Evolutionary conservation across 1,140 invertebrate genomes (phyloP).

Genomic region (Drosophila nikananu): DNA sequence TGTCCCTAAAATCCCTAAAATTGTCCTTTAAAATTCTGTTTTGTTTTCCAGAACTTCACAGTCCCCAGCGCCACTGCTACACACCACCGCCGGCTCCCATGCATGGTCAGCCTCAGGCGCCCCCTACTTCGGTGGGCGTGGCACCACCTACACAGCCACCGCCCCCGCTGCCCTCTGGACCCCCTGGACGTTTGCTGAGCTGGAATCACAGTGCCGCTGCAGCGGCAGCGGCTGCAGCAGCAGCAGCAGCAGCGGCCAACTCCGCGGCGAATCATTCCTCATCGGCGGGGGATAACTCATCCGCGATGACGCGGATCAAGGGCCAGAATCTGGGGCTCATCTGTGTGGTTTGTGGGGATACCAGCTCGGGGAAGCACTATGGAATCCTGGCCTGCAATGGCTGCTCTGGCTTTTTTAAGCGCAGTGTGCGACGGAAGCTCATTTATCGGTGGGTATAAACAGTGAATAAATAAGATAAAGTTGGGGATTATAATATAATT

Average conservation of each 20-base stretch:
- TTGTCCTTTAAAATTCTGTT: not conserved
- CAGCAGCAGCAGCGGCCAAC: conserved; percentile 56
- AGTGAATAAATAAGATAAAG: not conserved
- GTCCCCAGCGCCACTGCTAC: conserved; percentile 61
- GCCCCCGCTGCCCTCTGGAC: conserved; percentile 15
- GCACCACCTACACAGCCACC: conserved; percentile 16
- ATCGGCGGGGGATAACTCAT: conserved; percentile 28
- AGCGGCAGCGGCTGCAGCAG: conserved; percentile 65
- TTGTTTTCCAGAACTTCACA: conserved; percentile 60
- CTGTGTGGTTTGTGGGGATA: conserved; percentile 98
- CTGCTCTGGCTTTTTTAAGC: conserved; percentile 99
- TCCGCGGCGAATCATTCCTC: conserved; percentile 44
- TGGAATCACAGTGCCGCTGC: conserved; percentile 77
- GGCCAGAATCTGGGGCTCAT: conserved; percentile 89
- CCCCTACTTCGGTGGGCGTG: conserved; percentile 17
- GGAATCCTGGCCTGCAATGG: conserved; percentile 99
- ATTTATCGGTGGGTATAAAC: conserved; percentile 95
- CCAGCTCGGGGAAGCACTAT: conserved; percentile 98
- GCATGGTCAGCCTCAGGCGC: conserved; percentile 23
- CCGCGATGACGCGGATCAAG: conserved; percentile 68
- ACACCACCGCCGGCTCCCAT: conserved; percentile 43
- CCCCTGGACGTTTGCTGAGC: conserved; percentile 46
- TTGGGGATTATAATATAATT: not conserved
- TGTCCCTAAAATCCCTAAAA: no score
- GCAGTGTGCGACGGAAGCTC: conserved; percentile 97